These are phyloP conservation scores for Drosophila bocqueti DNA, from an alignment of 1,140 invertebrate species.

Conservation along the genomic window DNA sequence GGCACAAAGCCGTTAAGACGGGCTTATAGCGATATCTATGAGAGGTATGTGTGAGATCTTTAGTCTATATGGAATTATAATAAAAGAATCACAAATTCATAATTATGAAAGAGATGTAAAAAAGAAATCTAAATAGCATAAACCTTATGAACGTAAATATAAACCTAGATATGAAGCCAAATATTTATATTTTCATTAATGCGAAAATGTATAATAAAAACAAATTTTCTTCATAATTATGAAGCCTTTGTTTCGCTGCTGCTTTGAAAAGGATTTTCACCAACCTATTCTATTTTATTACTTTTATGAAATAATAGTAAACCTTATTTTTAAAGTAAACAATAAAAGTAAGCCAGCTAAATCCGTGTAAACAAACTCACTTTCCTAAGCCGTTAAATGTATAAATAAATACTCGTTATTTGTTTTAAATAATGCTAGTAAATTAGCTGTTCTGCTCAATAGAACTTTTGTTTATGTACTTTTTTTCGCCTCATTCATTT, in stretches of 20 bases:
- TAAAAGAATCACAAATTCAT: neutral
- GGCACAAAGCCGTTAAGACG: conserved; percentile 26
- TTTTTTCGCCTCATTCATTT: conserved; percentile 6
- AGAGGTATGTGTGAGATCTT: neutral
- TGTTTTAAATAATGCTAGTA: conserved; percentile 12
- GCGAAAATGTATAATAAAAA: neutral
- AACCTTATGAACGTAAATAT: neutral
- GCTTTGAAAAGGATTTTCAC: neutral
- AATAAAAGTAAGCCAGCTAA: neutral
- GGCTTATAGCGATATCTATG: neutral
- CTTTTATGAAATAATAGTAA: neutral
- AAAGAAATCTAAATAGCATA: neutral
- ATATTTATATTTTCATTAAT: neutral
- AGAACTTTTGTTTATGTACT: conserved; percentile 7
- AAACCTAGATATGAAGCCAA: neutral
- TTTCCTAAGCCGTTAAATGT: conserved; percentile 5
- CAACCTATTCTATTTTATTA: neutral
- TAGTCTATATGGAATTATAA: neutral
- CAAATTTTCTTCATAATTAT: too few species aligned
- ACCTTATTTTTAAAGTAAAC: neutral
- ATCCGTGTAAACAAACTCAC: neutral
- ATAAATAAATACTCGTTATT: conserved; percentile 7
- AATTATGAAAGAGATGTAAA: neutral
- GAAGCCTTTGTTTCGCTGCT: neutral
- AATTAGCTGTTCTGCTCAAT: conserved; percentile 26